A percentile compares a stretch with the other conserved stretches of the same genome.
phyloP scores from a whole-genome alignment of 2,888 invertebrate genomes.

The Balanococcus diminutus region DNA sequence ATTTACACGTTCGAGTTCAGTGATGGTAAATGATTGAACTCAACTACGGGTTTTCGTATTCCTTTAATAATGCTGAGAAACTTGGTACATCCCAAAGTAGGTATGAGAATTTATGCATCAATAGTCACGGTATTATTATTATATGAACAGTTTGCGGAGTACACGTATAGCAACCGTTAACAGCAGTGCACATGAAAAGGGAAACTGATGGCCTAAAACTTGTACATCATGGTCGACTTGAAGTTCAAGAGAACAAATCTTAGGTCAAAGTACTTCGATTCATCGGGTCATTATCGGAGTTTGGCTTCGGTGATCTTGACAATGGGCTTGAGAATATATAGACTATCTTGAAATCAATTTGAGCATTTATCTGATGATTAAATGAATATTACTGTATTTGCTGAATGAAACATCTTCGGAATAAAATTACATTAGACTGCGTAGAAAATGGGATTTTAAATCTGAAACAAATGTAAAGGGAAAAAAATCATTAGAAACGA shows the following conservation, averaged over 20 bases:
- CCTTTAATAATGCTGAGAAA: neutral
- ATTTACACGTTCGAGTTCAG: neutral
- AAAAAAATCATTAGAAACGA: neutral
- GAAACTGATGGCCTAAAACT: slow-evolving; percentile 1
- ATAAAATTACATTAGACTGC: neutral
- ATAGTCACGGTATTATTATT: neutral
- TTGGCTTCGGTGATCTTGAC: slow-evolving; percentile 3
- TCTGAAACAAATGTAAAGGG: neutral
- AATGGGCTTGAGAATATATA: neutral
- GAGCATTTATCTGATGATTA: neutral
- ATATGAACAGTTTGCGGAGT: neutral
- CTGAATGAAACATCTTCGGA: neutral
- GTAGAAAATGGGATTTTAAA: neutral
- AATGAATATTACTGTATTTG: neutral
- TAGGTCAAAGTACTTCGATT: slow-evolving; percentile 27
- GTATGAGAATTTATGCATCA: slow-evolving; percentile 14
- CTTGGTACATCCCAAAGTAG: neutral
- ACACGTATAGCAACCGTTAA: neutral
- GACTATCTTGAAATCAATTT: neutral
- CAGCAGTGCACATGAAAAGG: neutral
- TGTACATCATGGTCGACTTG: slow-evolving; percentile 23
- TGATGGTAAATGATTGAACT: neutral
- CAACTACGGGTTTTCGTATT: neutral
- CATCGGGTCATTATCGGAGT: slow-evolving; percentile 26
- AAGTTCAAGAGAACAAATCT: slow-evolving; percentile 6